Evolutionary conservation across 2,113 vertebrate genomes (phyloP), one percentile per base, ranked within the genome.

Genomic region (Nibea coibor): DNA sequence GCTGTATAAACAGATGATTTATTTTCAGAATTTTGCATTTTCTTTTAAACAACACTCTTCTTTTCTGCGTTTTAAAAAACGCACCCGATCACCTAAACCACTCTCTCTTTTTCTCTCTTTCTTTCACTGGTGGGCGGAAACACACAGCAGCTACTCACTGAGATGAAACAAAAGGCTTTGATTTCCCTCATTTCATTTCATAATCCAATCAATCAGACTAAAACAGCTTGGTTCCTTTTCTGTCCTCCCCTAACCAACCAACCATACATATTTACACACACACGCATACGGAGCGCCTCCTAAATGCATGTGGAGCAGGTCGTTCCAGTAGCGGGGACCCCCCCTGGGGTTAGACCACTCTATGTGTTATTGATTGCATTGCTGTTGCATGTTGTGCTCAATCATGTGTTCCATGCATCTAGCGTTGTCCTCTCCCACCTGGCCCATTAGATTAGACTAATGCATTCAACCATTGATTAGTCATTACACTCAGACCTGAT

Each of bases 391-490:
- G 96, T 96, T 96, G 95, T 92, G 95, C 96, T 97, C 96, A 95
- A 97, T 95, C 94, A 95, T 94, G 93, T 97, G 94, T 95, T 91
- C 95, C 95, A 96, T 96, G 95, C 94, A 95, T 98, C 97, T 98
- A 94, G 93, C 93, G 95, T 96, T 95, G 96, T 96, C 95, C 95
- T 96, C 93, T 94, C 95, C 93, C 97, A 98, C 96, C 96, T 97
- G 97, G 95, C 95, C 96, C 96, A 96, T 97, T 97, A 96, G 95
- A 97, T 97, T 96, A 95, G 96, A 96, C 89, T 97, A 97, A 99
- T 97, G 96, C 96, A 99, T 98, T 97, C 97, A 96, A 94, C 94
- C 96, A 98, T 97, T 98, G 97, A 99, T 98, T 98, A 96, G 96
- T 96, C 96, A 96, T 97, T 97, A 96, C 95, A 95, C 96, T 96